These are phyloP conservation scores for Phoebastria nigripes DNA, from an alignment of 2,797 vertebrate genomes.

Conservation along the genomic window DNA sequence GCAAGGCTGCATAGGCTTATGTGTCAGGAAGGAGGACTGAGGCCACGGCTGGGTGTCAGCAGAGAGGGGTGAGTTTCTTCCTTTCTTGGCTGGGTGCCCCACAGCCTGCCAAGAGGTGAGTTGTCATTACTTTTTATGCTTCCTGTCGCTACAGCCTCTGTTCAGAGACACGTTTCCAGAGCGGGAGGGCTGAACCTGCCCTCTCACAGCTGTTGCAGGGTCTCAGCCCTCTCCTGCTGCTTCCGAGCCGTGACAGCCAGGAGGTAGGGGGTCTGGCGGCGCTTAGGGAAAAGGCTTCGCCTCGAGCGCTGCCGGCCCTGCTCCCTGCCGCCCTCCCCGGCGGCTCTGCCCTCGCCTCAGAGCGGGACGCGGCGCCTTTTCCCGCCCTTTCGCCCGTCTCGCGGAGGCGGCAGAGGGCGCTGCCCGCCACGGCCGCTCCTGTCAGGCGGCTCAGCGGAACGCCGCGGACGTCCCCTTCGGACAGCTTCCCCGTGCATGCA, in stretches of 20 bases:
- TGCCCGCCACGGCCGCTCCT: background rate
- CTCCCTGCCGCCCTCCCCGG: background rate
- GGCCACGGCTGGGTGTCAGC: background rate
- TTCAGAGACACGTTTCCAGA: rapidly evolving
- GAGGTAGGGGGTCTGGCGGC: too few species aligned
- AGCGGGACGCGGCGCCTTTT: background rate
- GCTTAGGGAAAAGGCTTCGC: rapidly evolving
- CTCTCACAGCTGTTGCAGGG: too few species aligned
- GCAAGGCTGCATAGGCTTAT: background rate
- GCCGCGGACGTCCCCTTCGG: rapidly evolving
- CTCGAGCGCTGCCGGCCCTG: rapidly evolving
- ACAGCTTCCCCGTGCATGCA: rapidly evolving
- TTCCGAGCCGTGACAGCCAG: background rate
- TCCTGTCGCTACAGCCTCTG: background rate
- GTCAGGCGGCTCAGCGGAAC: background rate
- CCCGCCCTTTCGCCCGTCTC: background rate
- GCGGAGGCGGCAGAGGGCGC: background rate
- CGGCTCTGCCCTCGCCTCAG: background rate
- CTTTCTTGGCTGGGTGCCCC: background rate
- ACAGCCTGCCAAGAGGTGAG: background rate
- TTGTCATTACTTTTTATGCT: too few species aligned
- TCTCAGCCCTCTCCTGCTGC: background rate
- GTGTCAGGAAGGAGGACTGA: background rate
- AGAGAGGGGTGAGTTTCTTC: background rate
- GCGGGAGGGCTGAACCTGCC: background rate